Base-by-base conservation (phyloP, 2,113 vertebrate genomes). In the Zosterops borbonicus region DNA sequence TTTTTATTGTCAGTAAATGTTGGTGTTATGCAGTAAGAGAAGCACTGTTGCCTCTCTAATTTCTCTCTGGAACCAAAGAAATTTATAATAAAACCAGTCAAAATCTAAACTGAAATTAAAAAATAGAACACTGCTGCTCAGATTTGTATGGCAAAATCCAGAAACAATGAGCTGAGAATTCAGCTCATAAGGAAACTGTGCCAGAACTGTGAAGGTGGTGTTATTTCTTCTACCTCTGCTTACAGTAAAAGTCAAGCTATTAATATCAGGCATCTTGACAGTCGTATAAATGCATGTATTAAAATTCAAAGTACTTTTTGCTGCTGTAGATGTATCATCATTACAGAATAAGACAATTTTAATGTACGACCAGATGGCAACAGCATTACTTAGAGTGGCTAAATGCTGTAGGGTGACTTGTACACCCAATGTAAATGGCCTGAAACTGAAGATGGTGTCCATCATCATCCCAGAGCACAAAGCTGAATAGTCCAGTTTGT, bases 181-280 rank as follows among this genome's bases (percentile, higher is more conserved):
- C 53, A 78, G 65, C 46, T 73, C 41, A 15, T n/a, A 60, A 89
- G 25, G 41, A 65, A 91, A 75, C 46, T 17, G 24, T 81, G 87
- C 60, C 70, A 91, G 67, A 69, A 80, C 29, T 71, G 55, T 85
- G 91, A 95, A 90, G 82, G 78, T 87, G 81, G 78, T 94, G 75
- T 65, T 90, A 76, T 73, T 92, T 91, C 81, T 92, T 92, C 82
- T 85, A 95, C 62, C 67, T 94, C 90, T 87, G 84, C 67, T 92
- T 91, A 95, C 78, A 77, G 82, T 47, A 80, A 64, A 95, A 96
- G 84, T 87, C 93, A 90, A 90, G 49, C 59, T 96, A 91, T 94
- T 92, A 90, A 87, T 89, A 96, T 63, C 75, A 60, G n/a, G 71
- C 70, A 80, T 69, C 87, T 67, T 89, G 87, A 95, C 87, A 95